Conservation (phyloP, 1,140 invertebrate genomes). For the Drosophila gunungcola region DNA sequence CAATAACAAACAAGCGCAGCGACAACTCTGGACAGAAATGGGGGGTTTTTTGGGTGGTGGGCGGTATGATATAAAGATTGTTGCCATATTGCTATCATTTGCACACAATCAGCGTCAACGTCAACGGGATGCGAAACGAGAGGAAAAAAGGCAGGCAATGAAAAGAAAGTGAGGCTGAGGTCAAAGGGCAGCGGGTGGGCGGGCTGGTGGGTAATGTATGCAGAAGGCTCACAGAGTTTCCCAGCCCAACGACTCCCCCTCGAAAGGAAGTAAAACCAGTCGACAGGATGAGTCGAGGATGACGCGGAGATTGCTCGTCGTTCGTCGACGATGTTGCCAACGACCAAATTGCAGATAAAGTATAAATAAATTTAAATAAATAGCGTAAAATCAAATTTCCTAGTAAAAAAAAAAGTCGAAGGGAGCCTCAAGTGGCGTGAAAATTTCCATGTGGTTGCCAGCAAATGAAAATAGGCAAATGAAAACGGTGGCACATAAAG, state of each 20-base stretch:
- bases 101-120: slow-evolving; percentile 72
- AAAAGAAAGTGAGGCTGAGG: neutral
- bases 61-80: slow-evolving; percentile 70
- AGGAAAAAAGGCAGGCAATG: neutral
- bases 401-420: slow-evolving; percentile 16
- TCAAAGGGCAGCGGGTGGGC: slow-evolving; percentile 8
- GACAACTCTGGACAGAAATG: slow-evolving; percentile 28
- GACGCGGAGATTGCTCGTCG: slow-evolving; percentile 45
- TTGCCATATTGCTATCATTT: slow-evolving; percentile 82
- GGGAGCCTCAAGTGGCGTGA: slow-evolving; percentile 2
- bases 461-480: neutral
- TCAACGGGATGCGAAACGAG: slow-evolving; percentile 43
- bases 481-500: slow-evolving; percentile 2
- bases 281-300: slow-evolving; percentile 40
- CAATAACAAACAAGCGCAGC: slow-evolving; percentile 51
- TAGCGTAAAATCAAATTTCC: slow-evolving; percentile 75
- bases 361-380: slow-evolving; percentile 79
- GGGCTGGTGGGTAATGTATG: slow-evolving; percentile 47
- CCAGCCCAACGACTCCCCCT: neutral
- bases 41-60: neutral
- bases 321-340: slow-evolving; percentile 4
- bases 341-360: slow-evolving; percentile 67
- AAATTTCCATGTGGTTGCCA: slow-evolving; percentile 14
- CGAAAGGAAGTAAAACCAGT: slow-evolving; percentile 7
- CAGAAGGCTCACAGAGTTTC: slow-evolving; percentile 9